Percentiles rank a stretch among this genome's conserved stretches.
Evolutionary conservation across 1,140 invertebrate genomes (phyloP).

Genomic region (Drosophila arizonae): DNA sequence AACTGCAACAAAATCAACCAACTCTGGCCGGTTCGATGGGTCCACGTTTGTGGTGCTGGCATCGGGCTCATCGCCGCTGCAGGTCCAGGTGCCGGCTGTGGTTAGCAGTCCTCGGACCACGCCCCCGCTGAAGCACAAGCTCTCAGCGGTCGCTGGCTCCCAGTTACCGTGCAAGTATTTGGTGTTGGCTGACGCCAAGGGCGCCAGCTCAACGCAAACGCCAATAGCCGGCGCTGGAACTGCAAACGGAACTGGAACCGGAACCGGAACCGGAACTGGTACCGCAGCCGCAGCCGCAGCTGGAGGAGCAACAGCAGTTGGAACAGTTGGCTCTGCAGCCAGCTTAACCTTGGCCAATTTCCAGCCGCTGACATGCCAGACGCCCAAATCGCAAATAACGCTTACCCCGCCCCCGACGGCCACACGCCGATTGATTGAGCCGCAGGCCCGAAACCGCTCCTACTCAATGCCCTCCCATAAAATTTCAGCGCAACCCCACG

Average conservation of each 20-base stretch:
- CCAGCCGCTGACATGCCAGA: slow-evolving; percentile 8
- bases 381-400: slow-evolving; percentile 54
- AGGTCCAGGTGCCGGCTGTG: slow-evolving; percentile 2
- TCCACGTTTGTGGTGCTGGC: slow-evolving; percentile 33
- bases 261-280: neutral
- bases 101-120: slow-evolving; percentile 23
- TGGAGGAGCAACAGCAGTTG: neutral
- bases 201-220: slow-evolving; percentile 10
- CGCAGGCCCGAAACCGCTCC: slow-evolving; percentile 66
- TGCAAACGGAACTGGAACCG: neutral
- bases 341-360: neutral
- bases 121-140: slow-evolving; percentile 60
- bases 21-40: slow-evolving; percentile 14
- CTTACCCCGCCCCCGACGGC: slow-evolving; percentile 74
- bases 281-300: neutral
- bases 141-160: slow-evolving; percentile 21
- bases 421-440: slow-evolving; percentile 65
- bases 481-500: slow-evolving; percentile 64
- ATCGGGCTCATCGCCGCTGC: slow-evolving; percentile 1
- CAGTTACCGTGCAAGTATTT: slow-evolving; percentile 48
- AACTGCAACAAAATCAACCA: slow-evolving; percentile 21
- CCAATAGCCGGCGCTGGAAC: slow-evolving; percentile 6
- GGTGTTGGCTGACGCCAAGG: slow-evolving; percentile 39
- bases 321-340: neutral
- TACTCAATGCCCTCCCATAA: slow-evolving; percentile 78